These are phyloP conservation scores for Parasteatoda tepidariorum DNA, from an alignment of 1,140 invertebrate species.

Conservation along the genomic window DNA sequence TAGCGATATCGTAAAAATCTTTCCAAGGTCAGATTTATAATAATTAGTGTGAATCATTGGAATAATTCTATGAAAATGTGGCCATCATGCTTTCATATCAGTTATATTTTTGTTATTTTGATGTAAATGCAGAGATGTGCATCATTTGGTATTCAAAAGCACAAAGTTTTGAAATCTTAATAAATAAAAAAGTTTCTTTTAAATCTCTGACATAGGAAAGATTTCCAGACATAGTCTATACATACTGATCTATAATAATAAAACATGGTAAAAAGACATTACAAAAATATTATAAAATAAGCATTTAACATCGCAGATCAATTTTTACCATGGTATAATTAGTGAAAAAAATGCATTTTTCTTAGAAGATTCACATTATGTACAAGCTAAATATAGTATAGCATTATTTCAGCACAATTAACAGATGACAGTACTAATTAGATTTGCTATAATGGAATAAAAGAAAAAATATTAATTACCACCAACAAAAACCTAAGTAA, in stretches of 20 bases:
- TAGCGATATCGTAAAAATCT: slow-evolving; percentile 9
- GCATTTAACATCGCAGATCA: slow-evolving; percentile 55
- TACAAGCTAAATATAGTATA: slow-evolving; percentile 45
- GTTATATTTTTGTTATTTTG: neutral
- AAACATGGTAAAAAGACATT: slow-evolving; percentile 59
- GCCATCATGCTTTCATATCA: neutral
- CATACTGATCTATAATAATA: slow-evolving; percentile 38
- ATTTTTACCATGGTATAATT: slow-evolving; percentile 43
- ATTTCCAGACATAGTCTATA: slow-evolving; percentile 23
- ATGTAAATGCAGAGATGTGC: neutral
- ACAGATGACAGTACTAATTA: slow-evolving; percentile 25
- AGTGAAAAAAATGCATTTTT: slow-evolving; percentile 53
- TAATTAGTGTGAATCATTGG: neutral
- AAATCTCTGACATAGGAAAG: slow-evolving; percentile 4
- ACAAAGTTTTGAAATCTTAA: neutral
- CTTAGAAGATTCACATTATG: slow-evolving; percentile 19
- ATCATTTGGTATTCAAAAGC: neutral
- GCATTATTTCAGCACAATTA: slow-evolving; percentile 20
- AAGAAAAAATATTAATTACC: too few species aligned
- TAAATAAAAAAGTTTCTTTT: neutral
- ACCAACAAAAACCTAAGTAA: too few species aligned
- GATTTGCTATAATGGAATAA: slow-evolving; percentile 30
- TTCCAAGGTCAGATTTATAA: neutral
- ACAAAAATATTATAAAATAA: slow-evolving; percentile 60
- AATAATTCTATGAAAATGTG: neutral